These are phyloP conservation scores for Otus sunia DNA, from an alignment of 2,113 vertebrate species.

Conservation along the genomic window DNA sequence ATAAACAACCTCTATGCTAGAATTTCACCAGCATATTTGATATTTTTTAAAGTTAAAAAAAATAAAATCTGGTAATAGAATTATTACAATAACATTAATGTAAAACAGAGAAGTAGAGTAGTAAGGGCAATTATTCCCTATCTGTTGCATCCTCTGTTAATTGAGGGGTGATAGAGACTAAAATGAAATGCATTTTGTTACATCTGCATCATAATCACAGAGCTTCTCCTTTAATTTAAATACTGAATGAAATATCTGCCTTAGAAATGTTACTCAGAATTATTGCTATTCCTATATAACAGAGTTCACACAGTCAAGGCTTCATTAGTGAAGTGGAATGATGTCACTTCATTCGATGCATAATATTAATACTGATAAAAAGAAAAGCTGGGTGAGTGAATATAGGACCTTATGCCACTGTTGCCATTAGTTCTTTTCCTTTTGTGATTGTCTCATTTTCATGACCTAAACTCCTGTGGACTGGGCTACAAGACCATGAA, in stretches of 20 bases:
- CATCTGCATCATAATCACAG: not conserved
- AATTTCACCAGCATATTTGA: not conserved
- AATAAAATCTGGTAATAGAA: not conserved
- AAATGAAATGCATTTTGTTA: slow-evolving; percentile 22
- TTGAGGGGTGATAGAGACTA: not conserved
- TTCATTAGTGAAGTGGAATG: not conserved
- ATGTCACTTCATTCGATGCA: not conserved
- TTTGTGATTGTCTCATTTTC: not conserved
- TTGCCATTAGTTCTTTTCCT: not conserved
- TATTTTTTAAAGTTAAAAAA: not conserved
- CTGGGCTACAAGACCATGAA: not conserved
- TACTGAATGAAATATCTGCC: not conserved
- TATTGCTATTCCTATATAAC: not conserved
- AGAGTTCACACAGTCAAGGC: not conserved
- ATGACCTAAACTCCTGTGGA: not conserved
- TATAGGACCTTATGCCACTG: not conserved
- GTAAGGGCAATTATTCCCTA: not conserved
- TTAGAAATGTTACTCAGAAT: not conserved
- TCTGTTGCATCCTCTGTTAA: not conserved
- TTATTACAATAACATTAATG: not conserved
- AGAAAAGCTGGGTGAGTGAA: not conserved
- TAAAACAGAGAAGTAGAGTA: slow-evolving; percentile 17
- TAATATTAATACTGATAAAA: not conserved
- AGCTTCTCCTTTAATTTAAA: slow-evolving; percentile 36
- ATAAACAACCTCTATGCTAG: not conserved